Evolutionary conservation across 2,797 vertebrate species (phyloP).

Genomic region (Anguilla megastoma): DNA sequence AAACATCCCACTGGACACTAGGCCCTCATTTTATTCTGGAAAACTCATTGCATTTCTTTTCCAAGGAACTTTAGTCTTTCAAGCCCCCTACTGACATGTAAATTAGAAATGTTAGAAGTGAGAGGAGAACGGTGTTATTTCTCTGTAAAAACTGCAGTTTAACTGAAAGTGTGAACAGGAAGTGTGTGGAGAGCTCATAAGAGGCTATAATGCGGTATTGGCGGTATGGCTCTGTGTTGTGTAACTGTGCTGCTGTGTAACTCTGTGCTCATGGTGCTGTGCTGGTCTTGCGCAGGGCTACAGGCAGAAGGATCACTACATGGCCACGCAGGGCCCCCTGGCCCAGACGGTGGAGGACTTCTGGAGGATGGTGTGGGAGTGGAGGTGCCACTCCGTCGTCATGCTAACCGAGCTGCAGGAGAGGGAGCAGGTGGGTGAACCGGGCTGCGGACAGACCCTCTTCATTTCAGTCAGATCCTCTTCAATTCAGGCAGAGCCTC

Average conservation of each 20-base stretch:
- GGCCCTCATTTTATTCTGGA: neutral
- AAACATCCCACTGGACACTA: neutral
- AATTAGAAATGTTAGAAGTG: too few species aligned
- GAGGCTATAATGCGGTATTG: too few species aligned
- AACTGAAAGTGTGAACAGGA: too few species aligned
- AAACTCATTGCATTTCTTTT: too few species aligned
- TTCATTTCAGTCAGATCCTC: too few species aligned
- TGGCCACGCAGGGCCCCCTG: constrained; percentile 94
- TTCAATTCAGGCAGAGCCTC: too few species aligned
- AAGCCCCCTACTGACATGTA: too few species aligned
- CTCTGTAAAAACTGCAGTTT: too few species aligned
- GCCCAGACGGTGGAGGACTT: constrained; percentile 94
- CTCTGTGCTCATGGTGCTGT: neutral
- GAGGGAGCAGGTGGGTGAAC: constrained; percentile 84
- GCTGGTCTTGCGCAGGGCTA: constrained; percentile 78
- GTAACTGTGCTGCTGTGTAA: constrained; percentile 50
- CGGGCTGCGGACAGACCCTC: neutral
- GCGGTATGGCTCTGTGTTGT: neutral
- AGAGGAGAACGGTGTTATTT: too few species aligned
- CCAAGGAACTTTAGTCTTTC: too few species aligned
- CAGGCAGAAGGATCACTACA: constrained; percentile 97
- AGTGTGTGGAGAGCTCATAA: too few species aligned
- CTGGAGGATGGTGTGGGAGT: constrained; percentile 99
- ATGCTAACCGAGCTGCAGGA: constrained; percentile 97
- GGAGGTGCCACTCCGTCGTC: constrained; percentile 96